Conservation (phyloP, 2,888 invertebrate species). For the Ecdyonurus torrentis region DNA sequence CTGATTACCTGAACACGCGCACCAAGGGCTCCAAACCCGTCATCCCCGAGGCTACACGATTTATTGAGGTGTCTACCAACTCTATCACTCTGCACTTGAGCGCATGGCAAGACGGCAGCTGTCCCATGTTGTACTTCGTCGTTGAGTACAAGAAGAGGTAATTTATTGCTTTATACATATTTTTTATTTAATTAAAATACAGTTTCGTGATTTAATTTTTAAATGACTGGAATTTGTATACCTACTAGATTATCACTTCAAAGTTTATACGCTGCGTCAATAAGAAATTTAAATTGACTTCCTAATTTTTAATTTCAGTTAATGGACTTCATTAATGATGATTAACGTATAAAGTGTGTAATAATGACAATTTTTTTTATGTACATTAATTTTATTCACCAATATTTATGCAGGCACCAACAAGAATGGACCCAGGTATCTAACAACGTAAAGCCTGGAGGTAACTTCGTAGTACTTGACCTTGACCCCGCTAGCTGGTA, state of each 20-base stretch:
- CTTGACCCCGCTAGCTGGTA: slow-evolving; percentile 91
- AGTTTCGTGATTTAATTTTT: background rate
- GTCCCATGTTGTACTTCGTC: slow-evolving; percentile 88
- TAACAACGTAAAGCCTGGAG: slow-evolving; percentile 79
- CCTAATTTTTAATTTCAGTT: too few species aligned
- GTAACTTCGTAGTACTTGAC: slow-evolving; percentile 80
- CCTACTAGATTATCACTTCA: too few species aligned
- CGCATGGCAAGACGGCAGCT: slow-evolving; percentile 90
- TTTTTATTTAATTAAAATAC: background rate
- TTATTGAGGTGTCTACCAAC: slow-evolving; percentile 85
- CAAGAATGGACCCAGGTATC: slow-evolving; percentile 89
- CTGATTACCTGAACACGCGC: slow-evolving; percentile 72
- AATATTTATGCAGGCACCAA: slow-evolving; percentile 39
- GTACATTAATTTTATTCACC: too few species aligned
- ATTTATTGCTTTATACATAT: background rate
- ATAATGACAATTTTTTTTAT: too few species aligned
- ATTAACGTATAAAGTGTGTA: too few species aligned
- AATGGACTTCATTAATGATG: too few species aligned
- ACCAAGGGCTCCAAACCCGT: slow-evolving; percentile 90
- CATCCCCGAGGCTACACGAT: slow-evolving; percentile 74
- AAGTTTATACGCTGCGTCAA: too few species aligned
- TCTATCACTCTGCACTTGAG: slow-evolving; percentile 81
- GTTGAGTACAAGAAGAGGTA: slow-evolving; percentile 88
- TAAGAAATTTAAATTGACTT: too few species aligned
- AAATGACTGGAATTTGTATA: too few species aligned